These are phyloP conservation scores for Polypterus senegalus DNA, from an alignment of 2,113 vertebrate genomes.

Conservation along the genomic window DNA sequence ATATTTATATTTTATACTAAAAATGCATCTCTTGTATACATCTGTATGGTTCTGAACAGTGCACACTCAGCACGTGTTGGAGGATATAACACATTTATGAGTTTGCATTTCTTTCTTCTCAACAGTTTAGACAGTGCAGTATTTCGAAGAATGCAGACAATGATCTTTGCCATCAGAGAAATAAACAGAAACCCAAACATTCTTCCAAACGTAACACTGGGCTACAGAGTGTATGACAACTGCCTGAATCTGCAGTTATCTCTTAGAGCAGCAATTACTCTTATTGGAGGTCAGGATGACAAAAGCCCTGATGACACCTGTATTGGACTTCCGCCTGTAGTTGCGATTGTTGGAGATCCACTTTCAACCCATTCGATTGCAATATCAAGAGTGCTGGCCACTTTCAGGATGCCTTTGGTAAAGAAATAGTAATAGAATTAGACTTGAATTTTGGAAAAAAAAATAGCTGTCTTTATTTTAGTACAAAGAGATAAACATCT, in stretches of 20 bases:
- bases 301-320: background rate
- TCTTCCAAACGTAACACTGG: constrained; percentile 8
- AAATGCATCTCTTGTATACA: too few relatives aligned
- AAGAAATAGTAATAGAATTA: background rate
- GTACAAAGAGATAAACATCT: background rate
- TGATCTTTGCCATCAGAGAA: constrained; percentile 12
- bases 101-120: constrained; percentile 7
- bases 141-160: constrained; percentile 2
- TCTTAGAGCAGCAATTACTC: background rate
- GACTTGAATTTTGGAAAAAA: background rate
- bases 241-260: background rate
- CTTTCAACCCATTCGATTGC: background rate
- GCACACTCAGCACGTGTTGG: too few relatives aligned
- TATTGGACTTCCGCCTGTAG: background rate
- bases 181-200: constrained; percentile 2
- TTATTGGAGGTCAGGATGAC: constrained; percentile 4
- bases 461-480: background rate
- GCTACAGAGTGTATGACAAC: constrained; percentile 2
- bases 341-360: background rate
- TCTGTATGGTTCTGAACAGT: too few relatives aligned
- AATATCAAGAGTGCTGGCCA: background rate
- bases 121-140: background rate
- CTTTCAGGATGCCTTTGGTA: background rate
- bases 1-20: too few relatives aligned
- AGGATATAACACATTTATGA: background rate